These are phyloP conservation scores for Acanthiza pusilla DNA, from an alignment of 2,797 vertebrate species.

Conservation along the genomic window DNA sequence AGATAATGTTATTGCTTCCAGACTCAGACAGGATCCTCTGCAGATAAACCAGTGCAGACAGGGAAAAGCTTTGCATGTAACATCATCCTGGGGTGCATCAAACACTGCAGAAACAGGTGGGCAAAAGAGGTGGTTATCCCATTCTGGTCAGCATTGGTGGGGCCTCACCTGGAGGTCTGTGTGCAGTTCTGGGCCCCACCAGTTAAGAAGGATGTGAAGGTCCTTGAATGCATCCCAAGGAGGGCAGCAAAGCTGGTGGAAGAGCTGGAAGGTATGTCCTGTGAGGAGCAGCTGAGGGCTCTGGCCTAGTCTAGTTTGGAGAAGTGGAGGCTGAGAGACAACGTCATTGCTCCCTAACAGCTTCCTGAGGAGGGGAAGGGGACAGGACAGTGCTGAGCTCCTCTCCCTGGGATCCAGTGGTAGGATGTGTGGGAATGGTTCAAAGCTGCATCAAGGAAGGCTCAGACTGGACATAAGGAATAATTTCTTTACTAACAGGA, in stretches of 20 bases:
- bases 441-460: not conserved
- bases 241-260: not conserved
- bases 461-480: not conserved
- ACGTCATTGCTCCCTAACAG: not conserved
- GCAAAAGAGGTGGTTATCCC: not conserved
- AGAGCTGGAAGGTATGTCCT: not conserved
- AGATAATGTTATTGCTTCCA: not conserved
- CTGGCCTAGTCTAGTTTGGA: not conserved
- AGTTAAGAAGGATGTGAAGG: not conserved
- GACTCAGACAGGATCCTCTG: not conserved
- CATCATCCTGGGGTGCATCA: not conserved
- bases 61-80: not conserved
- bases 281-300: fast-evolving
- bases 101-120: not conserved
- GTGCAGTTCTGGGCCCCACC: not conserved
- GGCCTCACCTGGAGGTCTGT: not conserved
- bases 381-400: not conserved
- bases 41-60: not conserved
- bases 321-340: not conserved
- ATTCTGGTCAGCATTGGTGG: fast-evolving
- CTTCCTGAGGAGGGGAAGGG: not conserved
- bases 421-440: not conserved
- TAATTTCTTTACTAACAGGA: not conserved
- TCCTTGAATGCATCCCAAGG: not conserved
- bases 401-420: not conserved